phyloP scores from a whole-genome alignment of 2,888 invertebrate species.

The Tillus elongatus region DNA sequence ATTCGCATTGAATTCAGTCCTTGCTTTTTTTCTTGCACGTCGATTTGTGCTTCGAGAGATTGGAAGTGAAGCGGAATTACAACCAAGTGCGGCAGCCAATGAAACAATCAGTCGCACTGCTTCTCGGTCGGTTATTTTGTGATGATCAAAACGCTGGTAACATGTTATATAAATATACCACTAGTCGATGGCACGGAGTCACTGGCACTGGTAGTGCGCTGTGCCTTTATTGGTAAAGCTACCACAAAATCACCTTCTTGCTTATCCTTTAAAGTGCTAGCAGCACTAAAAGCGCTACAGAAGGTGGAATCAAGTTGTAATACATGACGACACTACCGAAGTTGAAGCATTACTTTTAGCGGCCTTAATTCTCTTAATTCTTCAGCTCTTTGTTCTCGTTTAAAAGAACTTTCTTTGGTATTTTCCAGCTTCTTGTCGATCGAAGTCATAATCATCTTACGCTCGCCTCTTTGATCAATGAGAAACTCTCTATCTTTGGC shows the following conservation, averaged over 20 bases:
- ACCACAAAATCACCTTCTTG: too few species aligned
- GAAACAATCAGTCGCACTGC: too few species aligned
- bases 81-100: too few species aligned
- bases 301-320: too few species aligned
- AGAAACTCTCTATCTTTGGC: neutral
- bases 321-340: conserved; percentile 6
- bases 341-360: conserved; percentile 6
- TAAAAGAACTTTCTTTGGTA: conserved; percentile 3
- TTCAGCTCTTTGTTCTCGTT: conserved; percentile 5
- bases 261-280: too few species aligned
- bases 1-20: neutral
- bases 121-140: conserved; percentile 5
- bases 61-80: conserved; percentile 6
- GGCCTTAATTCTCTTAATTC: conserved; percentile 5
- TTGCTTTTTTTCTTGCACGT: conserved; percentile 7
- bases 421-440: conserved; percentile 4
- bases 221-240: neutral
- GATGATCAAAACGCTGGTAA: conserved; percentile 5
- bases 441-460: neutral
- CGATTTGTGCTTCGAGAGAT: conserved; percentile 5
- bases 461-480: too few species aligned
- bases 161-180: conserved; percentile 5
- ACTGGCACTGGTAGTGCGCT: neutral
- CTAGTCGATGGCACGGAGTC: conserved; percentile 5
- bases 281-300: too few species aligned